Evolutionary conservation across 1,140 invertebrate species (phyloP).

Genomic region (Drosophila subpulchrella): DNA sequence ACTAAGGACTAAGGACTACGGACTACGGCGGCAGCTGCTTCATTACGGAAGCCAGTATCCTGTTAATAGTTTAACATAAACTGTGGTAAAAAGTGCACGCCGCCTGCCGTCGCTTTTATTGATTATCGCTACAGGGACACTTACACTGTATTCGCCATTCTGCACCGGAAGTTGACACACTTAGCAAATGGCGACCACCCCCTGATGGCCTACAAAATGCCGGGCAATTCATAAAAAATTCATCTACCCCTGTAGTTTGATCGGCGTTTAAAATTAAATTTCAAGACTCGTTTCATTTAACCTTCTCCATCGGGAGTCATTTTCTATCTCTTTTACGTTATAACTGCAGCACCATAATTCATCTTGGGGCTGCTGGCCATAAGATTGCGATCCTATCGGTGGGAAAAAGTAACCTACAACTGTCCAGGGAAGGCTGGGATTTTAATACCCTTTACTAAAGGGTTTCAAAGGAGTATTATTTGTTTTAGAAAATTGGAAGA

Average conservation of each 20-base stretch:
- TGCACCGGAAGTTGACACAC: constrained; percentile 67
- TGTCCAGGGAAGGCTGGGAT: not conserved
- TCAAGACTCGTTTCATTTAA: constrained; percentile 3
- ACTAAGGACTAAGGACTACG: constrained; percentile 3
- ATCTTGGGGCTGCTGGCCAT: constrained; percentile 17
- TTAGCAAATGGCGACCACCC: constrained; percentile 30
- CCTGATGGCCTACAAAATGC: constrained; percentile 13
- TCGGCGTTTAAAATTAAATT: constrained; percentile 32
- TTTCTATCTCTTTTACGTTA: constrained; percentile 15
- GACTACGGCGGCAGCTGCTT: constrained; percentile 61
- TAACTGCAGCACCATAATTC: constrained; percentile 43
- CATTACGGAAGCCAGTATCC: constrained; percentile 74
- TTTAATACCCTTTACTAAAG: not conserved
- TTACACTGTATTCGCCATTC: constrained; percentile 22
- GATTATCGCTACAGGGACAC: constrained; percentile 50
- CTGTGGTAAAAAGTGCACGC: constrained; percentile 72
- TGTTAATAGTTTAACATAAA: constrained; percentile 82
- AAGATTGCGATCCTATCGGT: constrained; percentile 20
- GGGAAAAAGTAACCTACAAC: not conserved
- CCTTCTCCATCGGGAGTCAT: not conserved
- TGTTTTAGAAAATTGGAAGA: not conserved
- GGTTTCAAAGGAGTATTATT: not conserved
- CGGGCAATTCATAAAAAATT: constrained; percentile 37
- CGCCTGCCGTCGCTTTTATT: constrained; percentile 57
- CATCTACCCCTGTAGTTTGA: constrained; percentile 4